These are phyloP conservation scores for Danio rerio DNA, from an alignment of 2,113 vertebrate species.

Conservation along the genomic window DNA sequence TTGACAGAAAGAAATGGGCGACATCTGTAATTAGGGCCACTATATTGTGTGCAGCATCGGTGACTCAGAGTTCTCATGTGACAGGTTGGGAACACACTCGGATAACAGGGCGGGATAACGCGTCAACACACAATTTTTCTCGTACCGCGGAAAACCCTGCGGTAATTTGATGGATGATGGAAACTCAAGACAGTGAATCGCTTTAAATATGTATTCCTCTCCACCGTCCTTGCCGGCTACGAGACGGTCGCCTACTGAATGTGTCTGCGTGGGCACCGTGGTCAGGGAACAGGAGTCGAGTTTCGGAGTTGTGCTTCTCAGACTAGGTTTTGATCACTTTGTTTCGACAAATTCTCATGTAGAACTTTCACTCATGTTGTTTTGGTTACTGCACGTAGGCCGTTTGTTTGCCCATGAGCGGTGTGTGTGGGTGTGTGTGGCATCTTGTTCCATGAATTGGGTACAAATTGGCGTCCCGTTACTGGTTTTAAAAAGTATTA, in stretches of 20 bases:
- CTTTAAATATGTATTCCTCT: conserved; percentile 29
- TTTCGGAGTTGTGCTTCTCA: conserved; percentile 22
- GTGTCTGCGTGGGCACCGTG: background rate
- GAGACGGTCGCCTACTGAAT: conserved; percentile 12
- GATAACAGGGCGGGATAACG: conserved; percentile 24
- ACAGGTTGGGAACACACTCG: conserved; percentile 25
- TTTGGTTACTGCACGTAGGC: background rate
- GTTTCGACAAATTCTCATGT: background rate
- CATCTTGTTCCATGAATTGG: background rate
- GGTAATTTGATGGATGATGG: conserved; percentile 38
- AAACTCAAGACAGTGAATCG: conserved; percentile 22
- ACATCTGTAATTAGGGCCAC: conserved; percentile 40
- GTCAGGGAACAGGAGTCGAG: background rate
- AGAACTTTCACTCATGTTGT: background rate
- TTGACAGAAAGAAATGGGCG: conserved; percentile 32
- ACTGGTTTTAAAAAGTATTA: background rate
- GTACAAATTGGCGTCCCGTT: background rate
- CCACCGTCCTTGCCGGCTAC: background rate
- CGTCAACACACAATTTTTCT: conserved; percentile 34
- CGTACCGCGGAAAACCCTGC: background rate
- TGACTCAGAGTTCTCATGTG: conserved; percentile 29
- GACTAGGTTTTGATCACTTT: conserved; percentile 17
- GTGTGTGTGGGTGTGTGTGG: background rate
- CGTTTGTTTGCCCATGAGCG: background rate
- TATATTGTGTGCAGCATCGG: conserved; percentile 33